Conservation (phyloP, 2,797 vertebrate species). For the Anguilla pacifica region DNA sequence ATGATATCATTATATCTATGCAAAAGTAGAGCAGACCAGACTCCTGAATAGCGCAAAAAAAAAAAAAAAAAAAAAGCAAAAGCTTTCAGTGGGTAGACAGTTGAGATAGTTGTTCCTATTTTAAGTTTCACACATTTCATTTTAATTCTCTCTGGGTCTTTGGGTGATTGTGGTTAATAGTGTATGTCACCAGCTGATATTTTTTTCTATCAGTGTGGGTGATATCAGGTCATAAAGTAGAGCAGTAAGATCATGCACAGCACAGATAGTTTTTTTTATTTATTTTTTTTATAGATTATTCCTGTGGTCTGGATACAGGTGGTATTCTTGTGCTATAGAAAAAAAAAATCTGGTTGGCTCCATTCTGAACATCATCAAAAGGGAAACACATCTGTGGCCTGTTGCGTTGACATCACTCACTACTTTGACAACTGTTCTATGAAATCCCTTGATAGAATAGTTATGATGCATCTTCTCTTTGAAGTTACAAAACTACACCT, state of each 20-base stretch:
- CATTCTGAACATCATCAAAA: background rate
- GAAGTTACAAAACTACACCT: conserved; percentile 3
- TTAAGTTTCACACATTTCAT: background rate
- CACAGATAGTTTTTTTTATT: background rate
- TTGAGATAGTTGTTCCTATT: background rate
- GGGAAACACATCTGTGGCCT: background rate
- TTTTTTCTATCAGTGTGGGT: background rate
- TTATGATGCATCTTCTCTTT: background rate
- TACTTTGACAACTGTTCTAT: background rate
- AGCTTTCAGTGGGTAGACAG: too few relatives aligned
- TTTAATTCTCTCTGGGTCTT: background rate
- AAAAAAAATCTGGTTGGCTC: background rate
- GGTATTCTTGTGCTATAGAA: background rate
- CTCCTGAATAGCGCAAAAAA: background rate
- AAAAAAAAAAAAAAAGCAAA: background rate
- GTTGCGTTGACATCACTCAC: background rate
- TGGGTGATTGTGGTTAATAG: background rate
- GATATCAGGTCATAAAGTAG: background rate
- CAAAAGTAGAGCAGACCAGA: background rate
- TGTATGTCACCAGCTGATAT: too few relatives aligned
- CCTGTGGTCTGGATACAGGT: background rate
- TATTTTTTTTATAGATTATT: background rate
- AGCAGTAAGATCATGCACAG: background rate
- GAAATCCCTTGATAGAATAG: background rate
- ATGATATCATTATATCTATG: background rate